Base-by-base conservation (phyloP, 2,113 vertebrate genomes). In the Hirundichthys speculiger region DNA sequence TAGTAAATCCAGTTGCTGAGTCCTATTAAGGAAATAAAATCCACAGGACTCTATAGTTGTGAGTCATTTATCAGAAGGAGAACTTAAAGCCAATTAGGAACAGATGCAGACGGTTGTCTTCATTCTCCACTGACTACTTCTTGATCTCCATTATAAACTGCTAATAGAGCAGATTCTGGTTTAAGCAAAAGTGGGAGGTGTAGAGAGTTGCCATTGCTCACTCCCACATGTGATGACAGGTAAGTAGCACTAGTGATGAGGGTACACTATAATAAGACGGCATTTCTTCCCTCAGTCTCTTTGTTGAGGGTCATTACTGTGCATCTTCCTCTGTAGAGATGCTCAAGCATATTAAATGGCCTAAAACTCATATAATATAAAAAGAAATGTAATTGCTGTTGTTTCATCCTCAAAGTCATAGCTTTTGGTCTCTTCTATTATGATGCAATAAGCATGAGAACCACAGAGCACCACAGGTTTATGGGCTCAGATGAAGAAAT, bases 111-210 rank as follows among this genome's bases (percentile, higher is more conserved):
- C 95, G 96, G 95, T 99, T 94, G 95, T 96, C 96, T 97, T 98
- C 95, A 97, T 97, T 97, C 95, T 95, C 94, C 87, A 8, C 93
- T 96, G 96, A 96, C 96, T 96, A 94, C 94, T 96, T 96, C 94
- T 96, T 99, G 96, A 99, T 99, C 96, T 96, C 96, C 94, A 98
- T 98, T 98, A 99, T 96, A 99, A 96, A 98, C 96, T 97, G 96
- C 94, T 99, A 99, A 99, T 98, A 96, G 94, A 94, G 93, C 92
- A 96, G 94, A 95, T 95, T 96, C 94, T 87, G 89, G 93, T 95
- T 5, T 15, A 94, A 93, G 93, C 87, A 42, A 55, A 86, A 91
- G 86, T 81, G 83, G 93, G 92, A 92, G 88, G 48, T 93, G 89
- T 87, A 90, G 94, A 93, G 90, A 93, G 90, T 91, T 90, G 90